Evolutionary conservation across 1,140 invertebrate genomes (phyloP).

Genomic region (Antheraea mylitta): DNA sequence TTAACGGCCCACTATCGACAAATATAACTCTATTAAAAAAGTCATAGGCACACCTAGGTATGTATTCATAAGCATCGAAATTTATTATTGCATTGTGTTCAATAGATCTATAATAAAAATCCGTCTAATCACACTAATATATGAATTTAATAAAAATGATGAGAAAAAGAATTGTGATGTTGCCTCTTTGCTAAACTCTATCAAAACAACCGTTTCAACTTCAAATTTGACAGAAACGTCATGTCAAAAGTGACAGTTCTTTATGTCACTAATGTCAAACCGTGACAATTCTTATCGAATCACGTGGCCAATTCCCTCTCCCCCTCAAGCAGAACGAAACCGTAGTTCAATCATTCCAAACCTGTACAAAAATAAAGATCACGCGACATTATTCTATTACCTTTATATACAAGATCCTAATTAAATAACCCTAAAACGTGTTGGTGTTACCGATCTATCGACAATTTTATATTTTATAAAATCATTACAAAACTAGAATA

Average conservation of each 20-base stretch:
- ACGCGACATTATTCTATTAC: conserved; percentile 21
- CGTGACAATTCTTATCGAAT: too few species aligned
- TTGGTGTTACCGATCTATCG: conserved; percentile 55
- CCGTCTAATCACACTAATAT: neutral
- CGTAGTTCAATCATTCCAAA: neutral
- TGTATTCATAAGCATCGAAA: neutral
- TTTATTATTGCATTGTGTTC: neutral
- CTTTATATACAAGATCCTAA: conserved; percentile 47
- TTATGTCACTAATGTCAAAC: neutral
- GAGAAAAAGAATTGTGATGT: neutral
- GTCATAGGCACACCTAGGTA: neutral
- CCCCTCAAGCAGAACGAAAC: neutral
- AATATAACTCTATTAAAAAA: neutral
- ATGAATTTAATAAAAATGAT: too few species aligned
- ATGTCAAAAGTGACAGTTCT: neutral
- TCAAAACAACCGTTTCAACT: neutral
- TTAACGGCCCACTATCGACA: too few species aligned
- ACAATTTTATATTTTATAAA: conserved; percentile 35
- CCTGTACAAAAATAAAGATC: conserved; percentile 64
- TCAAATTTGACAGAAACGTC: neutral
- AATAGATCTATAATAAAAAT: neutral
- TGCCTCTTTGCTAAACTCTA: neutral
- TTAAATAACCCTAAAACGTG: conserved; percentile 29
- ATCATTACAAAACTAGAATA: conserved; percentile 51
- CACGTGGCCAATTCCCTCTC: too few species aligned